Evolutionary conservation across 2,113 vertebrate genomes (phyloP), one percentile per base, ranked within the genome.

Genomic region (Oenanthe melanoleuca): DNA sequence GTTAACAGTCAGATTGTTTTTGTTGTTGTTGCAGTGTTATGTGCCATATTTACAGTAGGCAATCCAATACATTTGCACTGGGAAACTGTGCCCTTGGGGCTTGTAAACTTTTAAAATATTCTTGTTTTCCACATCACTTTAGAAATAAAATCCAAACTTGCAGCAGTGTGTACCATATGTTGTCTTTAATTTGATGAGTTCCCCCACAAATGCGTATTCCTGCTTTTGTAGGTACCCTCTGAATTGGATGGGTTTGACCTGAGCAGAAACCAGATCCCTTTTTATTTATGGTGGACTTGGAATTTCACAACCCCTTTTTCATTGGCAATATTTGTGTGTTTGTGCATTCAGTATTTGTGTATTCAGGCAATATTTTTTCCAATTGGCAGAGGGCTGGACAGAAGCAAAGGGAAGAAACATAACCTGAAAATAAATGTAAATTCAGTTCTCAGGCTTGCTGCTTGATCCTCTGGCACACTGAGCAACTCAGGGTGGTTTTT

Each of bases 41-140:
- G 60, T 87, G 89, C 90, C 75, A 21, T 94, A 74, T 91, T 96
- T 96, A 86, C 86, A 92, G 86, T 47, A 86, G 79, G 80, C 95
- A 86, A 14, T 70, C 74, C 63, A 91, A 52, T 88, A 90, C 33
- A 3, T 94, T 95, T 79, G 80, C 66, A 28, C 56, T 14, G 94
- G 64, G 88, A 85, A 89, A 83, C 75, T 59, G 79, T 61, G 50
- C 84, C 88, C 78, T 34, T 33, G 82, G 89, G 85, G 31, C 74
- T 63, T 92, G 70, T 88, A 89, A 95, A 53, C 73, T 75, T 95
- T 70, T 85, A 91, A 94, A 93, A 83, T 60, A 70, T 31, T 80
- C 74, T 60, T 73, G 28, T 77, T 86, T 86, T 49, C 75, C 50
- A 8, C 93, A 23, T 94, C 61, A 56, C 92, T 89, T 88, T 56